Conservation (phyloP, 2,888 invertebrate species). For the Campopleginae sp. region DNA sequence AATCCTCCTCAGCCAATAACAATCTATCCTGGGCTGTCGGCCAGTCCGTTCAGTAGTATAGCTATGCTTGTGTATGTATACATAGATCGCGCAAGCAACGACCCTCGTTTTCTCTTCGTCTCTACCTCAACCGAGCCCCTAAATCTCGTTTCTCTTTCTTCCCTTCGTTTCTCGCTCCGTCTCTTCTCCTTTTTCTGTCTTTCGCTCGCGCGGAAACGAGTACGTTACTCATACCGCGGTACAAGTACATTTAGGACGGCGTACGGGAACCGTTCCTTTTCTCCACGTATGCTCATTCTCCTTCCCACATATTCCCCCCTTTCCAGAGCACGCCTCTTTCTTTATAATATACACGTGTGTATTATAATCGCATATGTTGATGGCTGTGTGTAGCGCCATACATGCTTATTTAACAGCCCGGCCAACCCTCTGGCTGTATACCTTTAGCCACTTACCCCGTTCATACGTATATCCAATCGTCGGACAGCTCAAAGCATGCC, state of each 20-base stretch:
- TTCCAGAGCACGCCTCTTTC: conserved; percentile 47
- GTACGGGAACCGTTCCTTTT: conserved; percentile 42
- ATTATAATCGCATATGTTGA: conserved; percentile 69
- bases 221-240: conserved; percentile 49
- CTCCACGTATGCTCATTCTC: conserved; percentile 52
- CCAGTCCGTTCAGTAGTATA: conserved; percentile 66
- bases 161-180: conserved; percentile 17
- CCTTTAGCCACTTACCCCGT: conserved; percentile 75
- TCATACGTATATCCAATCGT: conserved; percentile 81
- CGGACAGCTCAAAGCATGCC: conserved; percentile 81
- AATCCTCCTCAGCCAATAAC: conserved; percentile 82
- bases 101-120: conserved; percentile 58
- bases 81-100: conserved; percentile 37
- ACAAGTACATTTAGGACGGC: conserved; percentile 37
- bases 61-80: conserved; percentile 33
- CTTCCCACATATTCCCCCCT: conserved; percentile 32
- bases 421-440: conserved; percentile 67
- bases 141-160: conserved; percentile 36
- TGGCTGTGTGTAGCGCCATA: conserved; percentile 39
- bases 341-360: conserved; percentile 60
- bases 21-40: conserved; percentile 77
- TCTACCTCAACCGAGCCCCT: conserved; percentile 41
- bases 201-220: conserved; percentile 5
- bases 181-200: conserved; percentile 16
- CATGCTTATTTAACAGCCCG: conserved; percentile 12